Evolutionary conservation across 2,113 vertebrate species (phyloP), one percentile per base, ranked within the genome.

Genomic region (Aviceda subcristata): DNA sequence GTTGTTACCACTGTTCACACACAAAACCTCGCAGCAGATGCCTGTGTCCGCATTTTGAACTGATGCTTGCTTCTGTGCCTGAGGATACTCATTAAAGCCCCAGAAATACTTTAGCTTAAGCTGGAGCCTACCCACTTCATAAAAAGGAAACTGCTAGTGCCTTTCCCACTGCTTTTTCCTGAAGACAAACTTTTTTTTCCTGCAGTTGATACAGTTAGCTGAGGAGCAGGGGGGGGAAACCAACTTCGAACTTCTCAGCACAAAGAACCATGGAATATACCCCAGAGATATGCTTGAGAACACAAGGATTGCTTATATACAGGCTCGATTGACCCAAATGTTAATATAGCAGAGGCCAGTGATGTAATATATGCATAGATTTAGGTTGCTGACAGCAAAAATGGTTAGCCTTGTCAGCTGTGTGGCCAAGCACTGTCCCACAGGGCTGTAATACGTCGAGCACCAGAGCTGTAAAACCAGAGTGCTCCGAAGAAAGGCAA

Each of bases 71-170:
- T 16, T 55, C 41, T 67, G 38, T 85, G 46, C 12, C 27, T 46
- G 48, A 50, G 26, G 23, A 10, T 71, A 39, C 32, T 74, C 3
- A 0, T 56, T 75, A 50, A 77, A 81, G 38, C 22, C 22, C 15
- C 29, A 26, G 32, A 91, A 94, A 22, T 38, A 38, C n/a, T 66
- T 74, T 43, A 41, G 45, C 50, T 75, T 56, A 53, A 77, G 50
- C 34, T 1, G 0, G 6, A 88, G 17, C 53, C 36, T 68, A 6
- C 7, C 34, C 17, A 0, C 34, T 79, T 63, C 3, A 1, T 34
- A 16, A 2, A 53, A 43, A 4, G 7, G 26, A 34, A 50, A 10
- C 67, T 77, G 46, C 55, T 87, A 41, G n/a, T 87, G 51, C 19
- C 12, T 32, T 94, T 90, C 7, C 26, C 18, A 5, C 34, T 60